phyloP scores from a whole-genome alignment of 2,797 vertebrate genomes.

The Scarus forsteni region DNA sequence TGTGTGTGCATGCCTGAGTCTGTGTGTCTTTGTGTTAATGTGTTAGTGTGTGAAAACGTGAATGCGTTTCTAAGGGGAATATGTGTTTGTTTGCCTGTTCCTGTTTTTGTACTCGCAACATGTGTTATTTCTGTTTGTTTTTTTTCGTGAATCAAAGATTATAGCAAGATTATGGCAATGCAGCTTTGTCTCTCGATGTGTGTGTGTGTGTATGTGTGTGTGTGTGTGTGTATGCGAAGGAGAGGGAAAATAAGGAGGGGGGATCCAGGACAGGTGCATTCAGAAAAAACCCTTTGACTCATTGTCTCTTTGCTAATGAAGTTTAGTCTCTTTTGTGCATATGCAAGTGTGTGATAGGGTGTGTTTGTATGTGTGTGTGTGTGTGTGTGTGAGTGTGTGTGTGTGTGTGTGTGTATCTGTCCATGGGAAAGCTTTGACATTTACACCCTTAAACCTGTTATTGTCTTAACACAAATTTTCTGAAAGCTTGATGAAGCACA shows the following conservation, averaged over 20 bases:
- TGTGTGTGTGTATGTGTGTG: constrained; percentile 32
- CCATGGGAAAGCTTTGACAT: constrained; percentile 66
- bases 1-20: constrained; percentile 26
- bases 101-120: constrained; percentile 7
- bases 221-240: constrained; percentile 9
- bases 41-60: constrained; percentile 6
- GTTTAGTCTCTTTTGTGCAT: constrained; percentile 80
- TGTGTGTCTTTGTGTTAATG: constrained; percentile 8
- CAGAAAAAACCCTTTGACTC: constrained; percentile 73
- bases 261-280: constrained; percentile 81
- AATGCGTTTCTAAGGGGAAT: background rate
- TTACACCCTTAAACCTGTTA: constrained; percentile 35
- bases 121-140: background rate
- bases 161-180: constrained; percentile 3
- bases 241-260: constrained; percentile 28
- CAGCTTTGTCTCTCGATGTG: constrained; percentile 8
- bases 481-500: background rate
- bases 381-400: constrained; percentile 19
- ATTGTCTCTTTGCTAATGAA: constrained; percentile 84
- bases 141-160: background rate
- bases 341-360: constrained; percentile 26
- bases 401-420: constrained; percentile 20
- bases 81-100: constrained; percentile 7
- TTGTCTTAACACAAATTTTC: constrained; percentile 14
- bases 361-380: constrained; percentile 30